Evolutionary conservation across 2,113 vertebrate species (phyloP).

Genomic region (Edolisoma coerulescens): DNA sequence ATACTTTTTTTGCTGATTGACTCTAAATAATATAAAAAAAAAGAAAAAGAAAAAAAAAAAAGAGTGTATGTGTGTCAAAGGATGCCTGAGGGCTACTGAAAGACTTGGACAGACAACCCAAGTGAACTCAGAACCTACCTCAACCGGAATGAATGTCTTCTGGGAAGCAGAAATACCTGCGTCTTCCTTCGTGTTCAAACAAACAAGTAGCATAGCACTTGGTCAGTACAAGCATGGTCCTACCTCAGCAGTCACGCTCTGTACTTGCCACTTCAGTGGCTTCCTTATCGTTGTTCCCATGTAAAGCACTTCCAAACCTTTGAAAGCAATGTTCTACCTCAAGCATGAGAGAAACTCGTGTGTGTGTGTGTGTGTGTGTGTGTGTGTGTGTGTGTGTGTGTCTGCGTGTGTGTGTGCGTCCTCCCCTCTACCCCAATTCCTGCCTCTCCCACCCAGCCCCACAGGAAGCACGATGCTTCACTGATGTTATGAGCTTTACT

Average conservation of each 20-base stretch:
- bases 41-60: background rate
- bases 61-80: slow-evolving; percentile 63
- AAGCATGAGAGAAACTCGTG: slow-evolving; percentile 72
- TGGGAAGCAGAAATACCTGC: slow-evolving; percentile 77
- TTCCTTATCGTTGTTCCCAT: slow-evolving; percentile 60
- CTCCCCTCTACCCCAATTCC: slow-evolving; percentile 16
- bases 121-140: slow-evolving; percentile 91
- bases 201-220: slow-evolving; percentile 67
- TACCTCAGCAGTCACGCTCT: slow-evolving; percentile 90
- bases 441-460: background rate
- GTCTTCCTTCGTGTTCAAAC: slow-evolving; percentile 77
- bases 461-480: background rate
- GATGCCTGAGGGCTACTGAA: slow-evolving; percentile 70
- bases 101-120: slow-evolving; percentile 77
- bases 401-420: background rate
- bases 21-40: slow-evolving; percentile 62
- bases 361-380: background rate
- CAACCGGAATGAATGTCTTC: slow-evolving; percentile 98
- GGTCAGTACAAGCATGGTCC: slow-evolving; percentile 80
- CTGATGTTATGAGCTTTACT: slow-evolving; percentile 58
- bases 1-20: slow-evolving; percentile 73
- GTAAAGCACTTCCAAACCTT: slow-evolving; percentile 90
- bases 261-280: slow-evolving; percentile 62
- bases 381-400: background rate
- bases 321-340: slow-evolving; percentile 98